Evolutionary conservation across 1,140 invertebrate genomes (phyloP).

Genomic region (Lethrus apterus): DNA sequence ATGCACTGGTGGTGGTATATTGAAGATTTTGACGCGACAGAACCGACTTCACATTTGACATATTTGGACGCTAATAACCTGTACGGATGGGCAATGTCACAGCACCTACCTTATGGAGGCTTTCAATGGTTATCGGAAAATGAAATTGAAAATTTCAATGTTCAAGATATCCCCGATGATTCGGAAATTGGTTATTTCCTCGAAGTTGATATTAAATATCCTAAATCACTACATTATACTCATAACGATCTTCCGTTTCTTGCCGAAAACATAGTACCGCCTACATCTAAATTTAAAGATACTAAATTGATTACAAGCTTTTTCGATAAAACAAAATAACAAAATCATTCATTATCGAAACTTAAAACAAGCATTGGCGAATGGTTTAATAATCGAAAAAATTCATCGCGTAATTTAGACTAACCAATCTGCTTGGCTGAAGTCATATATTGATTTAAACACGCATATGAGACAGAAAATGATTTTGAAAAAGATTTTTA

Average conservation of each 20-base stretch:
- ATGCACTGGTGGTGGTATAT: no score
- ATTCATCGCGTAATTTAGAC: constrained; percentile 37
- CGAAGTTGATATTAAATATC: constrained; percentile 40
- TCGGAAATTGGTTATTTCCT: constrained; percentile 44
- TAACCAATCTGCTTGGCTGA: constrained; percentile 36
- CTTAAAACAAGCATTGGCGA: constrained; percentile 26
- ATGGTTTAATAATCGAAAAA: constrained; percentile 36
- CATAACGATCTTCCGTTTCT: constrained; percentile 41
- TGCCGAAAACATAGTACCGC: constrained; percentile 28
- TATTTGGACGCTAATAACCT: constrained; percentile 40
- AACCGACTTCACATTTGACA: constrained; percentile 21
- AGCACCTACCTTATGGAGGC: constrained; percentile 36
- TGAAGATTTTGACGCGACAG: constrained; percentile 19
- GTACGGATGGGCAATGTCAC: constrained; percentile 46
- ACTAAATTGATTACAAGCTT: constrained; percentile 41
- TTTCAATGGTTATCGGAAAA: constrained; percentile 40
- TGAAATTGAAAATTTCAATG: constrained; percentile 22
- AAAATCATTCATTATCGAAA: constrained; percentile 40
- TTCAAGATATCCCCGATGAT: constrained; percentile 33
- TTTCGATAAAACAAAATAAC: constrained; percentile 34
- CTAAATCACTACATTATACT: constrained; percentile 30
- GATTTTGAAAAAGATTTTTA: constrained; percentile 44
- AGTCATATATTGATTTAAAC: constrained; percentile 40
- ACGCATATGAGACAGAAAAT: constrained; percentile 30
- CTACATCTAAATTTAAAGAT: constrained; percentile 22